Conservation (phyloP, 2,797 vertebrate species). For the Anolis apletophallus region DNA sequence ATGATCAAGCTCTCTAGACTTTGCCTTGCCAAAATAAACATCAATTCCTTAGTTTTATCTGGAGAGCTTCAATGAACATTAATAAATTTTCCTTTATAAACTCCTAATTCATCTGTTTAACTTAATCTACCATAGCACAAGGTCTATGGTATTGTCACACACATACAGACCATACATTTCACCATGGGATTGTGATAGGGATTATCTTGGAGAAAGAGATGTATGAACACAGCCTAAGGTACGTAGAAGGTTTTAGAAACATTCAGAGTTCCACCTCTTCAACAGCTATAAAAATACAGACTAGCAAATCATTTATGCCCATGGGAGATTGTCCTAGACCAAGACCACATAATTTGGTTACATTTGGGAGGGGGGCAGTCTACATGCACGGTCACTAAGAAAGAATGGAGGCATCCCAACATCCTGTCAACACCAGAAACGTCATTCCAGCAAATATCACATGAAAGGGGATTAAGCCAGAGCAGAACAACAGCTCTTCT, state of each 20-base stretch:
- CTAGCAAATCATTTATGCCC: background rate
- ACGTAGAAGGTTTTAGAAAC: accelerated
- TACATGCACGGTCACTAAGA: background rate
- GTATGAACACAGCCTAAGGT: background rate
- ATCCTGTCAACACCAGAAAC: slow-evolving; percentile 8
- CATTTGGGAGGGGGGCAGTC: background rate
- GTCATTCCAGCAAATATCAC: slow-evolving; percentile 15
- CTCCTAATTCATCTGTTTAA: background rate
- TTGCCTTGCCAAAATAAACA: background rate
- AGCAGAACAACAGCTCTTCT: slow-evolving; percentile 36
- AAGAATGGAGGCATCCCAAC: background rate
- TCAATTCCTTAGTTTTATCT: background rate
- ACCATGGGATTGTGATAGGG: background rate
- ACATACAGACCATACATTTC: background rate
- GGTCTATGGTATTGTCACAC: background rate
- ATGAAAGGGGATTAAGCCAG: slow-evolving; percentile 46
- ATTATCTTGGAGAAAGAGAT: slow-evolving; percentile 9
- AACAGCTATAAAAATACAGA: background rate
- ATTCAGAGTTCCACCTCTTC: background rate
- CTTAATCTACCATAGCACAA: background rate
- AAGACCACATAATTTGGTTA: background rate
- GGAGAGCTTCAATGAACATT: background rate
- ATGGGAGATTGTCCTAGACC: background rate
- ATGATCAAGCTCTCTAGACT: background rate
- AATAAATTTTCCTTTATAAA: background rate